Conservation (phyloP, 1,140 invertebrate genomes). For the Protaetia brevitarsis region DNA sequence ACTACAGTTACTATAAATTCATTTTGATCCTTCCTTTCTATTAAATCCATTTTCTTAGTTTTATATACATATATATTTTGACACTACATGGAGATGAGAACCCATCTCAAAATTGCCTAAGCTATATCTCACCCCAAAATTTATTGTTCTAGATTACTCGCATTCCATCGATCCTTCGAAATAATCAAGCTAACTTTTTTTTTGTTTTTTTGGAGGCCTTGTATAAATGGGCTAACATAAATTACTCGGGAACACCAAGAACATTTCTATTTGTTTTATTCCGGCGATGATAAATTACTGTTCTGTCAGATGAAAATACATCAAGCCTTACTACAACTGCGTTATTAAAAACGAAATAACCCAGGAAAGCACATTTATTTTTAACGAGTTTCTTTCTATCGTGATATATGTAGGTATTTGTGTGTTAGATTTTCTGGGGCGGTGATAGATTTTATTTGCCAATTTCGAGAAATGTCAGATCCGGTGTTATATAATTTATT, state of each 20-base stretch:
- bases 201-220: neutral
- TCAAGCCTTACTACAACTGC: neutral
- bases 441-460: no score
- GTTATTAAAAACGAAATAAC: slow-evolving; percentile 12
- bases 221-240: slow-evolving; percentile 2
- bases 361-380: slow-evolving; percentile 1
- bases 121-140: neutral
- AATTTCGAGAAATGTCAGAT: no score
- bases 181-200: neutral
- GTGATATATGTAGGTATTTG: neutral
- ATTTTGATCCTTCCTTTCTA: no score
- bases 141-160: neutral
- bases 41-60: no score
- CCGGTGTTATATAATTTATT: no score
- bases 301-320: slow-evolving; percentile 15
- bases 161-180: neutral
- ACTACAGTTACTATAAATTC: no score
- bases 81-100: no score
- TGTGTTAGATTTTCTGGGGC: neutral
- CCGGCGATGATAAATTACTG: neutral
- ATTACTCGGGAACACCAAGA: neutral
- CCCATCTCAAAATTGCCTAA: no score
- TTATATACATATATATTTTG: no score
- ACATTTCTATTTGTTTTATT: slow-evolving; percentile 3
- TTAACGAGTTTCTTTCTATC: neutral